phyloP scores from a whole-genome alignment of 2,797 vertebrate genomes.

The Pelobates cultripes region DNA sequence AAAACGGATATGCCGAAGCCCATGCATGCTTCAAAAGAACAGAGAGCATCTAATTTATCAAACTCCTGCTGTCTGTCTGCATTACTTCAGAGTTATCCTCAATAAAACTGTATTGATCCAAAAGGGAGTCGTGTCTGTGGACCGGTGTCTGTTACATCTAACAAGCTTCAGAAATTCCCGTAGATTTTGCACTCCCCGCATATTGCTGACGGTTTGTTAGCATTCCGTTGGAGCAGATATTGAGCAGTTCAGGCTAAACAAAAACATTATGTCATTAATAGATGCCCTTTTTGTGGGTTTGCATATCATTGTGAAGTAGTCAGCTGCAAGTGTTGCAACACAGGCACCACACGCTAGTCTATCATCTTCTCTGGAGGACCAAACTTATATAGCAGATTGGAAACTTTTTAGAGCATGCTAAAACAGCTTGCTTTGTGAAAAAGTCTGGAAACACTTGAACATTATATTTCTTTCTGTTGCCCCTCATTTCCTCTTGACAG shows the following conservation, averaged over 20 bases:
- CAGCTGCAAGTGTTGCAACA: conserved; percentile 6
- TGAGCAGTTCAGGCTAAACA: conserved; percentile 43
- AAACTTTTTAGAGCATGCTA: too few relatives aligned
- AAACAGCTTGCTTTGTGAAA: too few relatives aligned
- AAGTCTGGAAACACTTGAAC: too few relatives aligned
- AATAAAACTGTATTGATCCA: background rate
- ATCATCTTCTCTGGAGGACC: background rate
- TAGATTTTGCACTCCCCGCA: conserved; percentile 23
- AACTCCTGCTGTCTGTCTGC: conserved; percentile 49
- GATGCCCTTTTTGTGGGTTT: conserved; percentile 34
- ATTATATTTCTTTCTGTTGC: too few relatives aligned
- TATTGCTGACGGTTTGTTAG: conserved; percentile 20
- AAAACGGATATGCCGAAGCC: conserved; percentile 40
- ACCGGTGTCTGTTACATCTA: conserved; percentile 54
- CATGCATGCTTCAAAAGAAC: conserved; percentile 36
- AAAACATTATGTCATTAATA: conserved; percentile 7
- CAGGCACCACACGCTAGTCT: background rate
- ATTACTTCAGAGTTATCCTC: conserved; percentile 27
- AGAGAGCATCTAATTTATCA: background rate
- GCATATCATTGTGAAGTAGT: fast-evolving
- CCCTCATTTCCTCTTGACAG: too few relatives aligned
- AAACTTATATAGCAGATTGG: too few relatives aligned
- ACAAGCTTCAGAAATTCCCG: background rate
- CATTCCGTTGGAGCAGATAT: conserved; percentile 11
- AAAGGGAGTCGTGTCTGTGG: background rate